Evolutionary conservation across 1,140 invertebrate genomes (phyloP), one percentile per base, ranked within the genome.

Genomic region (Papilio machaon): DNA sequence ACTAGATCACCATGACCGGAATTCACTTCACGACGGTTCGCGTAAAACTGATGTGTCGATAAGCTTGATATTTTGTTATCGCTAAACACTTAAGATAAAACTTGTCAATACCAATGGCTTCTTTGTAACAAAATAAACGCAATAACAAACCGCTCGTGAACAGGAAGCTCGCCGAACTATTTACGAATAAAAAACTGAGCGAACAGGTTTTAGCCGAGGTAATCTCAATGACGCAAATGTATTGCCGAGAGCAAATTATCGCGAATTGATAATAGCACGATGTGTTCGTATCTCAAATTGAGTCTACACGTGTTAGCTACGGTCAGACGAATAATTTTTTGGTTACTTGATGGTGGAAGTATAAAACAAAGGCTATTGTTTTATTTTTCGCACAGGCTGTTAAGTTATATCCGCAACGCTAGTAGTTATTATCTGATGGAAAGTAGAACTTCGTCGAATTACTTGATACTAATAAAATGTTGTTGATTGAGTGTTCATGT

Each of bases 361-460:
- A 87, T 83, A 84, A 83, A 91, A 93, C 92, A 93, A 91, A 92
- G 90, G 86, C 92, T 83, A 91, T 92, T 93, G 91, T 91, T 91
- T 88, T 82, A 85, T 90, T 89, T 85, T 90, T 91, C 89, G 85
- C 88, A 87, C 83, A 88, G 83, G 86, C 87, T 85, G 85, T 84
- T 82, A 82, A 79, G 80, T 83, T 85, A 74, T 83, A 87, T 83
- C 82, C 83, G 64, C 79, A 80, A 30, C 64, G 30, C 11, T 76
- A n/a, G 47, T 47, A 73, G 38, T 19, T 47, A 46, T 10, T n/a
- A 47, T 46, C 6, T 74, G 73, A 74, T 38, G 38, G 64, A 70
- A 70, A 70, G 64, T 70, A 35, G 23, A 70, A 70, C 30, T 70
- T 70, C 64, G 13, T 38, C 13, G 30, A 70, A 35, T 13, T 38